phyloP scores from a whole-genome alignment of 2,797 vertebrate genomes.

The Acestrorhynchus altus region DNA sequence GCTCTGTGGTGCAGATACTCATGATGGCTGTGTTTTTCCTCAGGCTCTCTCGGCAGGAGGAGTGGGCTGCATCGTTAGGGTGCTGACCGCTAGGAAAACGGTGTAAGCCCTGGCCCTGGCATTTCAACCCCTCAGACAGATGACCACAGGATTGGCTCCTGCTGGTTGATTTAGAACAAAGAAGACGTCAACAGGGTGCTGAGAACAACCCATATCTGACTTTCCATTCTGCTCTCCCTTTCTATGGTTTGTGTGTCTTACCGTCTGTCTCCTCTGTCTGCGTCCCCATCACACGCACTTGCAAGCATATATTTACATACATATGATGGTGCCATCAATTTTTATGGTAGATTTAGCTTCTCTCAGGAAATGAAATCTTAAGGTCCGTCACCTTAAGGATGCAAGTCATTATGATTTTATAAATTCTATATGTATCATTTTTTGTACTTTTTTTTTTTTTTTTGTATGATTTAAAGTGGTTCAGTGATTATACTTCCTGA shows the following conservation, averaged over 20 bases:
- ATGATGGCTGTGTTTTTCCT: neutral
- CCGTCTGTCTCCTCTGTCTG: conserved; percentile 23
- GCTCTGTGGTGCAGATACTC: too few relatives aligned
- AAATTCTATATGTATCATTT: neutral
- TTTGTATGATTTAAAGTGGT: conserved; percentile 22
- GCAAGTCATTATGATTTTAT: conserved; percentile 43
- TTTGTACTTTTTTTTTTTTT: conserved; percentile 10
- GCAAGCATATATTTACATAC: conserved; percentile 25
- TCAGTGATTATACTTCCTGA: conserved; percentile 28
- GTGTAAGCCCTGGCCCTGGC: conserved; percentile 77
- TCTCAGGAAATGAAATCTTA: conserved; percentile 61
- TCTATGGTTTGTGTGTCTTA: neutral
- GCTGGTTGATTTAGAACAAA: conserved; percentile 71
- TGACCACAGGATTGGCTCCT: conserved; percentile 46
- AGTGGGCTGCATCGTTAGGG: conserved; percentile 94
- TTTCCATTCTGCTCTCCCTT: conserved; percentile 24
- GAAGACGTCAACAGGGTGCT: conserved; percentile 63
- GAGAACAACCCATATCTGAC: conserved; percentile 42
- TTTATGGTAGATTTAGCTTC: conserved; percentile 46
- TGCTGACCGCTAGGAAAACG: conserved; percentile 95
- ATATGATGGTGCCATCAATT: conserved; percentile 33
- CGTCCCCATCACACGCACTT: conserved; percentile 9
- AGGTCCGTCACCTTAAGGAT: conserved; percentile 29
- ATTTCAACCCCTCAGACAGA: conserved; percentile 39
- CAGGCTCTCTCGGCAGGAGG: conserved; percentile 95